These are phyloP conservation scores for Nomada fabriciana DNA, from an alignment of 2,888 invertebrate genomes.

Conservation along the genomic window DNA sequence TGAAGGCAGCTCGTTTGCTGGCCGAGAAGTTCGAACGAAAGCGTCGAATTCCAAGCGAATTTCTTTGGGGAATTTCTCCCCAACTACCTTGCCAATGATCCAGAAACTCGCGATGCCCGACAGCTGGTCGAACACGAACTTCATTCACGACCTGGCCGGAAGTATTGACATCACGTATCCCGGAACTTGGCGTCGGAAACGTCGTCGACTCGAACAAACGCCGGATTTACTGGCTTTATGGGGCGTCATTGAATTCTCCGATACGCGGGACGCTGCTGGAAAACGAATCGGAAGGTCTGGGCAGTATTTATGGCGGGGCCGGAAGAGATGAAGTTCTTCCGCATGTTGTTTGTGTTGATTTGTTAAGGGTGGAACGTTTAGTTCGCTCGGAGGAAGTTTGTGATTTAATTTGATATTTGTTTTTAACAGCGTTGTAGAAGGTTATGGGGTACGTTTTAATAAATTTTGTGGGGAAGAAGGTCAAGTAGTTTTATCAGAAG, in stretches of 20 bases:
- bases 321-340: too few species aligned
- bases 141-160: slow-evolving; percentile 41
- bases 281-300: neutral
- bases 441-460: too few species aligned
- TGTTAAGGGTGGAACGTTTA: too few species aligned
- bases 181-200: neutral
- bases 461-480: too few species aligned
- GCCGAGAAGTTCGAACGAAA: neutral
- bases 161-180: neutral
- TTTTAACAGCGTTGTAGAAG: too few species aligned
- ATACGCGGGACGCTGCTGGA: too few species aligned
- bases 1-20: slow-evolving; percentile 29
- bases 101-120: slow-evolving; percentile 47
- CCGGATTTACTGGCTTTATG: neutral
- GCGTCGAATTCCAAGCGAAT: neutral
- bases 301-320: too few species aligned
- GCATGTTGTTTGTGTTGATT: too few species aligned
- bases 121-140: slow-evolving; percentile 33
- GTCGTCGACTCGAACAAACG: neutral
- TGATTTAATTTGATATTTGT: too few species aligned
- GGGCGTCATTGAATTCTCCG: neutral
- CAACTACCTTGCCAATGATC: slow-evolving; percentile 50
- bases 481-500: too few species aligned
- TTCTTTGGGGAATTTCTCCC: slow-evolving; percentile 29
- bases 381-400: too few species aligned